Percentiles rank a stretch among this genome's conserved stretches.
Conservation (phyloP, 2,888 invertebrate species). For the Leucania comma region DNA sequence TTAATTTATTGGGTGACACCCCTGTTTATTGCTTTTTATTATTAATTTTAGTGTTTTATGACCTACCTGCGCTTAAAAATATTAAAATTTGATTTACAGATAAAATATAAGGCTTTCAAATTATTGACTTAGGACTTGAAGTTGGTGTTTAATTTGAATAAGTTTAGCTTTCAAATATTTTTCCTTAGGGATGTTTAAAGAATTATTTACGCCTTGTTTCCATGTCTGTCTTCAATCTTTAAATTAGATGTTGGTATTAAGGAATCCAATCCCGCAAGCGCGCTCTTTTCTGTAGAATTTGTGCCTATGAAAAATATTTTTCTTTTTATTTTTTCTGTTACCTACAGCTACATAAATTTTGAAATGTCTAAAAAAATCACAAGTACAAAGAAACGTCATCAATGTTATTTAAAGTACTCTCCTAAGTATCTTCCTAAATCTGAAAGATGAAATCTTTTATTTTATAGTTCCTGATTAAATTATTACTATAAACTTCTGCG, state of each 20-base stretch:
- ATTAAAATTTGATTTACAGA: constrained; percentile 50
- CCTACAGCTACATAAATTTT: no score
- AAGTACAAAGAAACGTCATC: no score
- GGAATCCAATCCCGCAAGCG: no score
- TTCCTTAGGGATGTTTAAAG: not conserved
- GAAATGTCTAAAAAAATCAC: no score
- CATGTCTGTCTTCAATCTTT: not conserved
- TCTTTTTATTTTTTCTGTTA: no score
- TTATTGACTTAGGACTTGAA: constrained; percentile 47
- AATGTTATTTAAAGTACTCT: no score
- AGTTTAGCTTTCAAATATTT: not conserved
- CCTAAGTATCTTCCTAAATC: no score
- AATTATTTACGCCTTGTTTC: not conserved
- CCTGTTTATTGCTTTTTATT: constrained; percentile 63
- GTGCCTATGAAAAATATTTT: no score
- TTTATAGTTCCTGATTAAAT: no score
- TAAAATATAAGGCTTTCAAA: constrained; percentile 41
- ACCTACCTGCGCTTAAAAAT: constrained; percentile 50
- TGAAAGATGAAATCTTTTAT: no score
- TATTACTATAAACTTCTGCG: no score
- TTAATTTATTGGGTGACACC: constrained; percentile 79
- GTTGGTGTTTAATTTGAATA: constrained; percentile 20
- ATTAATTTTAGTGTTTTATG: constrained; percentile 68
- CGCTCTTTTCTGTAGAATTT: no score
- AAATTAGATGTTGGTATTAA: not conserved